Evolutionary conservation across 2,888 invertebrate species (phyloP).

Genomic region (Barypeithes pellucidus): DNA sequence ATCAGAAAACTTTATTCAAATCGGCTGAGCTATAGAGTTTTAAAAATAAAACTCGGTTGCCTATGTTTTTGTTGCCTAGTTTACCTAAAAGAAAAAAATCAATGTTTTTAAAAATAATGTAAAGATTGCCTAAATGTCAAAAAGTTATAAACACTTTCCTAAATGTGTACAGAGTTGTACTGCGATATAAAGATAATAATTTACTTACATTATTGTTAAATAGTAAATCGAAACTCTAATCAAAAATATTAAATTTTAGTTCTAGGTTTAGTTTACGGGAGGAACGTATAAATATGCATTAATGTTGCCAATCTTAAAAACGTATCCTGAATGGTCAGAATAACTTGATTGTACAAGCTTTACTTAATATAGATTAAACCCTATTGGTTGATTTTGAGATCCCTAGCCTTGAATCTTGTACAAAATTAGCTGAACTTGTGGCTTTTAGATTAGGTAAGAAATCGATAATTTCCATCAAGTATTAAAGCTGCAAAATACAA

Average conservation of each 20-base stretch:
- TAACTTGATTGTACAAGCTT: slow-evolving; percentile 58
- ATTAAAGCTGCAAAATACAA: too few species aligned
- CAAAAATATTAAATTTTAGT: slow-evolving; percentile 12
- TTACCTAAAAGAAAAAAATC: too few species aligned
- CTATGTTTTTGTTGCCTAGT: too few species aligned
- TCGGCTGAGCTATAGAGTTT: too few species aligned
- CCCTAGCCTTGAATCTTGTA: too few species aligned
- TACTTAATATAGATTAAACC: slow-evolving; percentile 25
- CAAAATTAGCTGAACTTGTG: too few species aligned
- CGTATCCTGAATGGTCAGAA: slow-evolving; percentile 51
- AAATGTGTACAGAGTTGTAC: slow-evolving; percentile 2
- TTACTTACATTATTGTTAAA: slow-evolving; percentile 1
- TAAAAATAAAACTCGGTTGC: too few species aligned
- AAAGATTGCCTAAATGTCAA: slow-evolving; percentile 2
- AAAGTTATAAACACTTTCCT: background rate
- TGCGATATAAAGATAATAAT: slow-evolving; percentile 2
- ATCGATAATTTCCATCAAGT: background rate
- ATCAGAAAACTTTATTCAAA: too few species aligned
- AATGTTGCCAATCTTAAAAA: slow-evolving; percentile 54
- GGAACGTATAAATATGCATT: slow-evolving; percentile 38
- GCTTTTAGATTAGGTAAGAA: too few species aligned
- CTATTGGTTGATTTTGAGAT: too few species aligned
- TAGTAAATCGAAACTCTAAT: too few species aligned
- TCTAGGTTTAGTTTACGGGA: slow-evolving; percentile 5
- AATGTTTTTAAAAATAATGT: too few species aligned